Evolutionary conservation across 2,113 vertebrate species (phyloP).

Genomic region (Oncorhynchus masou): DNA sequence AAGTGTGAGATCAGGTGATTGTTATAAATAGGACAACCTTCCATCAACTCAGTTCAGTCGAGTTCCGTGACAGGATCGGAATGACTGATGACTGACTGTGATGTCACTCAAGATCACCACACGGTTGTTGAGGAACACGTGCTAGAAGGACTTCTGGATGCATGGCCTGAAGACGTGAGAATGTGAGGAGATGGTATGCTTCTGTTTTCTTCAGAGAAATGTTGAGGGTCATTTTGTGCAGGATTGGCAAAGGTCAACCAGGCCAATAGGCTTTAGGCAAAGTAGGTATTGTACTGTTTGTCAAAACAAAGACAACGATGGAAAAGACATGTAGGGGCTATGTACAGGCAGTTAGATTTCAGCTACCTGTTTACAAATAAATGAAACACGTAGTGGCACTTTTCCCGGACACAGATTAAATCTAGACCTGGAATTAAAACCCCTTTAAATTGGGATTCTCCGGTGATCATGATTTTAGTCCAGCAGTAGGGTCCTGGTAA

Average conservation of each 20-base stretch:
- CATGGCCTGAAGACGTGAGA: neutral
- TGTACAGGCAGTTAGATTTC: too few relatives aligned
- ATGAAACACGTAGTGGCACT: too few relatives aligned
- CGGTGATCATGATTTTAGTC: too few relatives aligned
- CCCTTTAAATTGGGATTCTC: too few relatives aligned
- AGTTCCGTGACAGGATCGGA: neutral
- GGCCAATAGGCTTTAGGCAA: neutral
- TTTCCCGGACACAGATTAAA: too few relatives aligned
- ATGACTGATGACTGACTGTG: constrained; percentile 15
- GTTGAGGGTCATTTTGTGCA: neutral
- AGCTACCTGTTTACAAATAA: too few relatives aligned
- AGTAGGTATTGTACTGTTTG: neutral
- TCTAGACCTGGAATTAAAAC: too few relatives aligned
- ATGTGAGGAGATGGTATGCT: neutral
- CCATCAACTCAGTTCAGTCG: neutral
- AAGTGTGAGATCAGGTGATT: constrained; percentile 6
- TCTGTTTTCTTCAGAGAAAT: constrained; percentile 1
- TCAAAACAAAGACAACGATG: too few relatives aligned
- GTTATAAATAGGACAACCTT: constrained; percentile 11
- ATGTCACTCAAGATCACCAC: constrained; percentile 4
- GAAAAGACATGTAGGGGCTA: too few relatives aligned
- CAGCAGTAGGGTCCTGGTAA: too few relatives aligned
- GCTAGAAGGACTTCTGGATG: neutral
- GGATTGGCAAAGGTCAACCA: neutral
- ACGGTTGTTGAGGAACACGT: constrained; percentile 5